These are phyloP conservation scores for Paraescarpia echinospica DNA, from an alignment of 1,140 invertebrate genomes.

Conservation along the genomic window DNA sequence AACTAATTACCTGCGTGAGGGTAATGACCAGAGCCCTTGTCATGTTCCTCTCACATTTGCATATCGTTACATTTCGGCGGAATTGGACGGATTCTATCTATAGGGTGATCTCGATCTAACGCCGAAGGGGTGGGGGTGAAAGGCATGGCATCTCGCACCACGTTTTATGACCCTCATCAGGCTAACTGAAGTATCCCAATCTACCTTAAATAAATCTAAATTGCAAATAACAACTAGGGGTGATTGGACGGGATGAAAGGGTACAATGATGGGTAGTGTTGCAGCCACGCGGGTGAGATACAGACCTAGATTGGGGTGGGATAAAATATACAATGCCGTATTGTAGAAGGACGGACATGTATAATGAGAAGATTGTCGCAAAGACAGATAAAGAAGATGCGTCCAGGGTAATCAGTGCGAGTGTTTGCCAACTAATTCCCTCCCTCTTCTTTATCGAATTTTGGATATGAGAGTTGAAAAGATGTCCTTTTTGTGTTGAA, in stretches of 20 bases:
- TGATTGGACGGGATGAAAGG: neutral
- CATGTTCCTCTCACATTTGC: neutral
- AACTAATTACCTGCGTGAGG: neutral
- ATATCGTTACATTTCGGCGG: neutral
- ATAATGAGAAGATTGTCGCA: neutral
- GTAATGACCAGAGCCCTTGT: neutral
- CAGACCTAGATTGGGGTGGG: neutral
- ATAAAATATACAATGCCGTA: neutral
- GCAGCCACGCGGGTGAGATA: neutral
- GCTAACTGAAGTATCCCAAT: neutral
- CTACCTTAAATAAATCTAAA: neutral
- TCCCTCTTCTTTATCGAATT: neutral
- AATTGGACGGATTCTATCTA: neutral
- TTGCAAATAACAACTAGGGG: slow-evolving; percentile 5
- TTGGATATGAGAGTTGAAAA: neutral
- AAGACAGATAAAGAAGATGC: neutral
- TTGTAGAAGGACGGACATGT: neutral
- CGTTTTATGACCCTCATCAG: neutral
- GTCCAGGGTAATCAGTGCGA: neutral
- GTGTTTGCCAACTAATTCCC: neutral
- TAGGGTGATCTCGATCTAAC: neutral
- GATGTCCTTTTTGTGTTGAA: neutral
- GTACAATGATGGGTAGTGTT: neutral
- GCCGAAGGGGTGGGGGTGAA: neutral
- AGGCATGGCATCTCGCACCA: neutral